Evolutionary conservation across 2,888 invertebrate genomes (phyloP).

Genomic region (Panopea generosa): DNA sequence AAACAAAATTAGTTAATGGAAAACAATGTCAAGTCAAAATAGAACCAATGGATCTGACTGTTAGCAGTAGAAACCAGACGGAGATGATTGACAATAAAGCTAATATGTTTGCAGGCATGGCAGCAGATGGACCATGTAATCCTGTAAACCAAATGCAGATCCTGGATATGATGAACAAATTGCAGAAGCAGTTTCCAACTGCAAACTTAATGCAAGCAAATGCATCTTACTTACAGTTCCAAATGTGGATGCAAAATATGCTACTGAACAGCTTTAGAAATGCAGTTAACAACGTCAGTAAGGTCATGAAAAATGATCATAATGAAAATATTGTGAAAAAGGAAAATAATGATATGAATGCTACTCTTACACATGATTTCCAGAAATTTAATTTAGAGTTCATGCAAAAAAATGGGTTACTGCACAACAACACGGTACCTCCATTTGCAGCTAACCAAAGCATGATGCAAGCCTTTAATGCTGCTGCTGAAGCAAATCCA

Average conservation of each 20-base stretch:
- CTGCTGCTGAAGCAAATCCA: no score
- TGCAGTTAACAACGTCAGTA: background rate
- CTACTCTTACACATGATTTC: constrained; percentile 1
- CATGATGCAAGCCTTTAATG: background rate
- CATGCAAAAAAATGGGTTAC: constrained; percentile 19
- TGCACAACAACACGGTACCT: constrained; percentile 14
- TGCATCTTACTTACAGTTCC: constrained; percentile 17
- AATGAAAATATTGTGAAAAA: constrained; percentile 37
- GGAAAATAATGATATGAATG: constrained; percentile 11
- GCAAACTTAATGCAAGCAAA: constrained; percentile 18
- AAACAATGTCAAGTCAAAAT: background rate
- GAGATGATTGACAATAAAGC: no score
- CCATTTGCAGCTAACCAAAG: background rate
- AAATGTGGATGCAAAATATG: constrained; percentile 25
- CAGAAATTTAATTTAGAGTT: constrained; percentile 17
- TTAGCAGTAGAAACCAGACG: background rate
- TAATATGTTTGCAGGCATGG: no score
- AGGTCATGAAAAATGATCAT: constrained; percentile 28
- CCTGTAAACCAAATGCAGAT: constrained; percentile 8
- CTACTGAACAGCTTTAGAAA: constrained; percentile 1
- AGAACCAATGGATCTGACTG: constrained; percentile 9
- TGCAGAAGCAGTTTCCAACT: background rate
- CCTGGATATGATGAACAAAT: constrained; percentile 22
- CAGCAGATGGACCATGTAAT: no score
- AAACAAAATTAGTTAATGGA: background rate